Base-by-base conservation (phyloP, 2,113 vertebrate genomes). In the Dendrocopos noguchii region DNA sequence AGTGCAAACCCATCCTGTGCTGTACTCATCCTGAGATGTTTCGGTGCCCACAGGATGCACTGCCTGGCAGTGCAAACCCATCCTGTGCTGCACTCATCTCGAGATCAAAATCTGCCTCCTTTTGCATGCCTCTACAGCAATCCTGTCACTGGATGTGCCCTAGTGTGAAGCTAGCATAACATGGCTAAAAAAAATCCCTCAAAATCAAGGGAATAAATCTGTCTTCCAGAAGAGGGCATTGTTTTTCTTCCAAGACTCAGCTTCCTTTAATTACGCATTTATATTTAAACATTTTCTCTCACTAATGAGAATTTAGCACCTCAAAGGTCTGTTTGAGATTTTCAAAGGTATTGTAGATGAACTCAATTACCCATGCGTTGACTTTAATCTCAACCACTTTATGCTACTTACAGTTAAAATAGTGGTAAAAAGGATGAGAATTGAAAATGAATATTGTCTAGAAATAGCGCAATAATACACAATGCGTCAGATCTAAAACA, bases 341-440 rank as follows among this genome's bases (percentile, higher is more conserved):
- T 89, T 88, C 67, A 47, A 1, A 87, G 39, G 91, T 87, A 52
- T 34, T 89, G 67, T 80, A 82, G 74, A 89, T 91, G 34, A 93
- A 84, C 81, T 93, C 60, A 89, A 66, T 94, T 84, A 80, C 60
- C 55, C 84, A n/a, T 80, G 52, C 67, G 33, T 16, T 87, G 60
- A 60, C 88, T 92, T 94, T 77, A 89, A 92, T 92, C 46, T 85
- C 84, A 91, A 74, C 21, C 50, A 90, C 29, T 96, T 95, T 89
- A 59, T 87, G 67, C 42, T 82, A 17, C 24, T 84, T 84, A 56
- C 34, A 39, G 64, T 73, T 91, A 86, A 93, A 96, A 91, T 72
- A 66, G 63, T 61, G 60, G 67, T 73, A 76, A 92, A 91, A 87
- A 87, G 34, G 7, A 6, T 61, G 57, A 44, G 78, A 94, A 76